A percentile compares a stretch with the other conserved stretches of the same genome.
These are phyloP conservation scores for Sminthurinus aureus DNA, from an alignment of 2,888 invertebrate genomes.

Conservation along the genomic window DNA sequence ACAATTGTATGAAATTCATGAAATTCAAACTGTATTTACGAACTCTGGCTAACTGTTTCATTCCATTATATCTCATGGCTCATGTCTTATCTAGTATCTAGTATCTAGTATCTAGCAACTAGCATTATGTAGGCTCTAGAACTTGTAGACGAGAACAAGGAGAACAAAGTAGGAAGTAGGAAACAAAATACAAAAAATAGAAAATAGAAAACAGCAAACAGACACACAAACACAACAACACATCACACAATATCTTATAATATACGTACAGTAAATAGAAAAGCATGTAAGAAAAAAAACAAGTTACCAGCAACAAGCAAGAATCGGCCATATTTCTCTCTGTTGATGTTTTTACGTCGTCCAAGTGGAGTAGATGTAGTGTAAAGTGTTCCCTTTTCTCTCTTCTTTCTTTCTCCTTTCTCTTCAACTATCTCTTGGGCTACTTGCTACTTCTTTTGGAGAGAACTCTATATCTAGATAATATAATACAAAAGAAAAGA, in stretches of 20 bases:
- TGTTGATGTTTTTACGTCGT: constrained; percentile 34
- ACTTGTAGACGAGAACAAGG: no score
- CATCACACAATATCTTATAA: no score
- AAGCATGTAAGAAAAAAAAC: neutral
- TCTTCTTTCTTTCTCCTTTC: constrained; percentile 13
- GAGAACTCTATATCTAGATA: neutral
- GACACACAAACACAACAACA: neutral
- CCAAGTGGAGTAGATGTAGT: neutral
- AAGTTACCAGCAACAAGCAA: constrained; percentile 29
- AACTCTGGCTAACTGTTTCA: neutral
- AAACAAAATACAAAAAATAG: no score
- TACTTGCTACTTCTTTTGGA: neutral
- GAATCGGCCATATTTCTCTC: constrained; percentile 35
- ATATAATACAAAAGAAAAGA: neutral
- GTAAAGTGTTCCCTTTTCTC: neutral
- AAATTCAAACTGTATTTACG: constrained; percentile 29
- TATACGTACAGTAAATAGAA: neutral
- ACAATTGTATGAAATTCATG: neutral
- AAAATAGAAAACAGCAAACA: neutral
- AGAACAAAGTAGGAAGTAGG: no score
- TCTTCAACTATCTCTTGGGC: neutral
- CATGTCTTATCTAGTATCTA: no score
- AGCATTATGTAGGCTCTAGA: no score
- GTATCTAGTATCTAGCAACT: neutral
- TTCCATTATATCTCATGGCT: neutral